Percentiles rank a stretch among this genome's conserved stretches.
These are phyloP conservation scores for Sisyra nigra DNA, from an alignment of 2,888 invertebrate species.

Conservation along the genomic window DNA sequence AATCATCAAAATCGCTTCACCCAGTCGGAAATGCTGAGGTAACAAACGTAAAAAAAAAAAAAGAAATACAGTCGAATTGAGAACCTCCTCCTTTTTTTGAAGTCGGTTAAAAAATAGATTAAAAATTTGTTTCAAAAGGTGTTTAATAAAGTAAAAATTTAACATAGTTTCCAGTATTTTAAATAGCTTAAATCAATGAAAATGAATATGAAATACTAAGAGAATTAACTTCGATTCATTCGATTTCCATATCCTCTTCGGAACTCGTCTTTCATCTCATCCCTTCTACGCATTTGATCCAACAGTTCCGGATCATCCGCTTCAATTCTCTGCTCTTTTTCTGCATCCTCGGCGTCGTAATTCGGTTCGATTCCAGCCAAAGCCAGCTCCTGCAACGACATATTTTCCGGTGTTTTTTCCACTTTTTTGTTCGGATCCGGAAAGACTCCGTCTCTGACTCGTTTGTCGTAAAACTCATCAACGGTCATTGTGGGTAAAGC, in stretches of 20 bases:
- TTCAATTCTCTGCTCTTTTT: conserved; percentile 47
- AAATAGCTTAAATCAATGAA: too few species aligned
- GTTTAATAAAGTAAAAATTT: too few species aligned
- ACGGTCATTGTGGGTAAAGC: conserved; percentile 83
- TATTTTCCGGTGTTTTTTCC: conserved; percentile 15
- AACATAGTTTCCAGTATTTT: too few species aligned
- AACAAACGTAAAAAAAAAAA: too few species aligned
- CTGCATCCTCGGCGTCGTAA: conserved; percentile 39
- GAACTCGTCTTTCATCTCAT: conserved; percentile 80
- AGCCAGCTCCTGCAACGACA: conserved; percentile 24
- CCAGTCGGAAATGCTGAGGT: too few species aligned
- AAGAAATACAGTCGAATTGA: too few species aligned
- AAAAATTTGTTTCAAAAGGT: too few species aligned
- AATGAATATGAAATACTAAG: neutral
- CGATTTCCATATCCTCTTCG: conserved; percentile 79
- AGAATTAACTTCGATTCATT: conserved; percentile 51
- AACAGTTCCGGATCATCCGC: conserved; percentile 55
- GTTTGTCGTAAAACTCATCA: conserved; percentile 86
- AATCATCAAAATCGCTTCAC: too few species aligned
- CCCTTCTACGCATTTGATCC: conserved; percentile 49
- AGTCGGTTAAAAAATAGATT: too few species aligned
- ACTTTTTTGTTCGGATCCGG: conserved; percentile 29
- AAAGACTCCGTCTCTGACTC: conserved; percentile 58
- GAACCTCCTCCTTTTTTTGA: too few species aligned
- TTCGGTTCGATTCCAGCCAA: conserved; percentile 21